Percentiles rank a stretch among this genome's conserved stretches.
Conservation (phyloP, 1,140 invertebrate species). For the Drosophila watanabei region DNA sequence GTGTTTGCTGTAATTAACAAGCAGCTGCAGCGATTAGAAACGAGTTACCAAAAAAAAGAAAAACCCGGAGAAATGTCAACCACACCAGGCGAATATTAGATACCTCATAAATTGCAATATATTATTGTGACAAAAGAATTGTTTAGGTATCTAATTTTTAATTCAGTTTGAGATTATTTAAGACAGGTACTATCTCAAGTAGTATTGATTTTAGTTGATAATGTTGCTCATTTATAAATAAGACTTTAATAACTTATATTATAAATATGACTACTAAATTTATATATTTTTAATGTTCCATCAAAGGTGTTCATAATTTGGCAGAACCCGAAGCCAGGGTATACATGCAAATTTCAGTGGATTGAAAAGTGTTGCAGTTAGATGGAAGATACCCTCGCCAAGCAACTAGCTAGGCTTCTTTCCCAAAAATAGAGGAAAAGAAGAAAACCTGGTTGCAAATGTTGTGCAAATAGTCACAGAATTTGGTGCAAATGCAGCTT, state of each 20-base stretch:
- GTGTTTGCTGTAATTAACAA: conserved; percentile 81
- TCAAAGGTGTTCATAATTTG: not conserved
- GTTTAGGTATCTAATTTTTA: too few relatives aligned
- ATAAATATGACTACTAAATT: not conserved
- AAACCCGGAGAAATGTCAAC: not conserved
- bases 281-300: not conserved
- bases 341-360: conserved; percentile 24
- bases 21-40: conserved; percentile 67
- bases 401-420: conserved; percentile 15
- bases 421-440: conserved; percentile 1
- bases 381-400: conserved; percentile 12
- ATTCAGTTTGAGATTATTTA: too few relatives aligned
- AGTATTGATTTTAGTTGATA: not conserved
- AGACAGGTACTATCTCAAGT: not conserved
- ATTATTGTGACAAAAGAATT: too few relatives aligned
- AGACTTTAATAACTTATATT: not conserved
- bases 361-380: conserved; percentile 25
- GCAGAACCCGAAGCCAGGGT: not conserved
- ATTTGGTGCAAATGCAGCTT: conserved; percentile 53
- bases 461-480: conserved; percentile 62
- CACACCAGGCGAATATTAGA: not conserved
- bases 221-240: not conserved
- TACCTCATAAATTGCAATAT: too few relatives aligned
- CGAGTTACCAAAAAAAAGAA: conserved; percentile 61
- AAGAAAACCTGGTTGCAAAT: conserved; percentile 37